Evolutionary conservation across 2,888 invertebrate species (phyloP).

Genomic region (Periphyllus acericola): DNA sequence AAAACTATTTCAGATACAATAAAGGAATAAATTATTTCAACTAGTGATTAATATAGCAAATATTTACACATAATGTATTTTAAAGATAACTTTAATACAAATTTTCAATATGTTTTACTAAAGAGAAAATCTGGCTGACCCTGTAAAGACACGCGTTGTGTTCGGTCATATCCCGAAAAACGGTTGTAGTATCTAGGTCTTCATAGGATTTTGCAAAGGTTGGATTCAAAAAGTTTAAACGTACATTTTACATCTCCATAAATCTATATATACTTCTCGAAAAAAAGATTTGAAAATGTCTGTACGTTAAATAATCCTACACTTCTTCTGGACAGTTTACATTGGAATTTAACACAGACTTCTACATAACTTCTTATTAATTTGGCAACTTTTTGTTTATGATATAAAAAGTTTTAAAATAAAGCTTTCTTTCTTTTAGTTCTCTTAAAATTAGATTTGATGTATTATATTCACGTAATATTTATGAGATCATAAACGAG

Average conservation of each 20-base stretch:
- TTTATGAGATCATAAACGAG: neutral
- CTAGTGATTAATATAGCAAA: too few species aligned
- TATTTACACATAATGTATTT: too few species aligned
- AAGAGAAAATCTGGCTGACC: too few species aligned
- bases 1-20: too few species aligned
- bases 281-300: constrained; percentile 7
- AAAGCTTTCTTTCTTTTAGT: neutral
- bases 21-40: too few species aligned
- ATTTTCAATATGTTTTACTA: too few species aligned
- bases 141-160: too few species aligned
- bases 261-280: constrained; percentile 6
- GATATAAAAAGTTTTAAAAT: constrained; percentile 39
- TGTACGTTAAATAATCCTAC: constrained; percentile 12
- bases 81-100: too few species aligned
- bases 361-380: constrained; percentile 44
- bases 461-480: neutral
- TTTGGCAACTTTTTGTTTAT: constrained; percentile 41
- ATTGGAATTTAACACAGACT: constrained; percentile 31
- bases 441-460: constrained; percentile 13
- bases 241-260: constrained; percentile 17
- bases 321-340: constrained; percentile 14
- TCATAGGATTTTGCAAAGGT: too few species aligned
- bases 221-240: constrained; percentile 29
- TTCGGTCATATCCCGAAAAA: too few species aligned
- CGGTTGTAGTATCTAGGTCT: too few species aligned